Base-by-base conservation (phyloP, 1,140 invertebrate species). In the Lineus longissimus region DNA sequence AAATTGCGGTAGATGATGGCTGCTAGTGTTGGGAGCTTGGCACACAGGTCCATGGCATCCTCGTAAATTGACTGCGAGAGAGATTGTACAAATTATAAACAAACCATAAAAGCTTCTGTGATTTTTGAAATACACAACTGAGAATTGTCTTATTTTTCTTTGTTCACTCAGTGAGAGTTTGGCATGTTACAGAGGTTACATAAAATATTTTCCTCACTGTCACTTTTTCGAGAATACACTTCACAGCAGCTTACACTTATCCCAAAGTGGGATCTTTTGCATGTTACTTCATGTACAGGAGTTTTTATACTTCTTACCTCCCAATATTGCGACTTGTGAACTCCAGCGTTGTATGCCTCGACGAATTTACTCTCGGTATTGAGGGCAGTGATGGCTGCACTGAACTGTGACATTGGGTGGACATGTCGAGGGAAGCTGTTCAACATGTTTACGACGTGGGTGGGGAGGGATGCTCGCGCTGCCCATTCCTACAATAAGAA, bases 401-500 rank as follows among this genome's bases (percentile, higher is more conserved):
- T 90, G 74, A 97, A 93, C 80, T 98, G 95, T 13, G 94, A 90
- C 95, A 98, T 98, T 0, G 95, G 95, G 76, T 97, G 95, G 29
- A 98, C 81, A 66, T 88, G 88, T 68, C 88, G 88, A n/a, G 96
- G 96, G 83, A 98, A 92, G 78, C 94, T 94, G 82, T 97, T 97
- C 66, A 98, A 82, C 86, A 97, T 91, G 29, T 90, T 93, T 13
- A 94, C 92, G 31, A 98, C 94, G 81, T 98, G 95, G 54, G 89
- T 86, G 1, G 96, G 95, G 4, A 99, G 85, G 76, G 87, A 89
- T 77, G 92, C 93, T 69, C 94, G 86, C 41, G 89, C 84, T 22
- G 95, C 94, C 93, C 93, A 97, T 80, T 96, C 92, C 78, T 81
- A 57, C 15, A 65, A 67, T n/a, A 59, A 33, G 15, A 17, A 59